Percentiles rank a stretch among this genome's conserved stretches.
These are phyloP conservation scores for Pitta sordida DNA, from an alignment of 2,113 vertebrate genomes.

Conservation along the genomic window DNA sequence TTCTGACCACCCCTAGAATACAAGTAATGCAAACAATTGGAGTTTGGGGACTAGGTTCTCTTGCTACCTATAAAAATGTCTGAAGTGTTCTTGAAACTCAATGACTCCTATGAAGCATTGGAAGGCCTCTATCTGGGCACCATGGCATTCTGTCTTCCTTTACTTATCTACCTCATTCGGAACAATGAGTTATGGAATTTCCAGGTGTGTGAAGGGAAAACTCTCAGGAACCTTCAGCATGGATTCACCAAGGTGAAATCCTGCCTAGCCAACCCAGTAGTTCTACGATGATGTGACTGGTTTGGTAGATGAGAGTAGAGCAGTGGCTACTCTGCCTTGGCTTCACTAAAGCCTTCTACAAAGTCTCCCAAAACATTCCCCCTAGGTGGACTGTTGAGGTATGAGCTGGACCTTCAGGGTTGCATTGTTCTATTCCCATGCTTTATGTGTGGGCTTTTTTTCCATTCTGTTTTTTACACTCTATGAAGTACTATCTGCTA, in stretches of 20 bases:
- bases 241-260: neutral
- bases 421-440: neutral
- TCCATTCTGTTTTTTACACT: neutral
- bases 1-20: neutral
- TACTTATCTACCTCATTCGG: neutral
- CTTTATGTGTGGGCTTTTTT: neutral
- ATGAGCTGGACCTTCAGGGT: neutral
- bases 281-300: neutral
- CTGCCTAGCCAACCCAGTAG: neutral
- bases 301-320: neutral
- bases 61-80: neutral
- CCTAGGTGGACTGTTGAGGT: neutral
- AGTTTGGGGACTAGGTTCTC: neutral
- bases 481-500: neutral
- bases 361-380: neutral
- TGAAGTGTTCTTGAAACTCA: neutral
- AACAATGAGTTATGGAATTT: neutral
- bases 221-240: neutral
- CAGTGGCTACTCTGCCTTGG: neutral
- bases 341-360: neutral
- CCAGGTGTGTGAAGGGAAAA: neutral
- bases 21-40: neutral
- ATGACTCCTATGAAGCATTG: neutral
- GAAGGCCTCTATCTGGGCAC: neutral
- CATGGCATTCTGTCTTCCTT: neutral